These are phyloP conservation scores for Branchipolynoe longqiensis DNA, from an alignment of 2,888 invertebrate genomes.

Conservation along the genomic window DNA sequence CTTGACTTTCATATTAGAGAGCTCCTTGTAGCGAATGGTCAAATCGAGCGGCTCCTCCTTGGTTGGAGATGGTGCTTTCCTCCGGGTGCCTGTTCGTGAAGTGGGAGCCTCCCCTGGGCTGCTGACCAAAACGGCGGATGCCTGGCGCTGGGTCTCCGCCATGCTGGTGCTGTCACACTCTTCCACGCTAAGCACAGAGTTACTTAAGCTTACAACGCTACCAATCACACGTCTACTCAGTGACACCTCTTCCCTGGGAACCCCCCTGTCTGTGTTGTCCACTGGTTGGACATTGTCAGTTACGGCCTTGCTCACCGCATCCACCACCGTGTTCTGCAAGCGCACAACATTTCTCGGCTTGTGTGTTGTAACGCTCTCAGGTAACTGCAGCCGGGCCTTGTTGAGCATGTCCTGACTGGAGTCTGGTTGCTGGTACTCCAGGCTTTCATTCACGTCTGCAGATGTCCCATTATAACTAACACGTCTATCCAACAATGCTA, in stretches of 20 bases:
- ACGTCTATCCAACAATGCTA: not conserved
- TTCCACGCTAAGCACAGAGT: slow-evolving; percentile 35
- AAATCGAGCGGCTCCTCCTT: slow-evolving; percentile 7
- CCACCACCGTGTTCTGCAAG: not conserved
- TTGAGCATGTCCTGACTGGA: slow-evolving; percentile 49
- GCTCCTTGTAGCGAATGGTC: not conserved
- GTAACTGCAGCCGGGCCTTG: not conserved
- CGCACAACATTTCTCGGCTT: not conserved
- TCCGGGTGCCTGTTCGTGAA: not conserved
- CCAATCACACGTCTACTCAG: slow-evolving; percentile 22
- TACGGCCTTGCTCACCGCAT: not conserved
- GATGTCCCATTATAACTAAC: not conserved
- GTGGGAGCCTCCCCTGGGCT: not conserved
- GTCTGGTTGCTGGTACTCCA: slow-evolving; percentile 37
- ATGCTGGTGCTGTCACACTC: slow-evolving; percentile 50
- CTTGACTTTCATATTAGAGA: not conserved
- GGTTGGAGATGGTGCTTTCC: not conserved
- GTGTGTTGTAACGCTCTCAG: not conserved
- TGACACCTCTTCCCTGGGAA: too few species aligned
- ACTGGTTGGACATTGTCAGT: not conserved
- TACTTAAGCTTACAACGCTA: not conserved
- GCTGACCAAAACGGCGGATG: not conserved
- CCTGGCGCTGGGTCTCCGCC: slow-evolving; percentile 9
- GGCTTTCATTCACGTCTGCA: not conserved
- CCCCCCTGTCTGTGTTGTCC: not conserved